Conservation (phyloP, 2,113 vertebrate species). For the Oenanthe melanoleuca region DNA sequence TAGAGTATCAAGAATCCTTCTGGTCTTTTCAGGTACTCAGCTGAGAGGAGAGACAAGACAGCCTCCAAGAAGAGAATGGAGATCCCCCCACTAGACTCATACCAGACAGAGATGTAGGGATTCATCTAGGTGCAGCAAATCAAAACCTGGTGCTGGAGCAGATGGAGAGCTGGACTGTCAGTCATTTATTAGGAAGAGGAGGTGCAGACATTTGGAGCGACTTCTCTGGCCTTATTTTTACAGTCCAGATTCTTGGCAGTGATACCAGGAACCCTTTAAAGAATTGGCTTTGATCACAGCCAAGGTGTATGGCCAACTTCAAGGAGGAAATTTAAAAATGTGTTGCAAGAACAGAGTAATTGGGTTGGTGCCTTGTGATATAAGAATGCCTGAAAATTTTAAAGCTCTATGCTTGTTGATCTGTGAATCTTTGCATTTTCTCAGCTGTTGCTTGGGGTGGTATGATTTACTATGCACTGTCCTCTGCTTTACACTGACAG, state of each 20-base stretch:
- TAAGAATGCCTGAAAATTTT: background rate
- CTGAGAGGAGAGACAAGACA: background rate
- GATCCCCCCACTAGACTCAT: background rate
- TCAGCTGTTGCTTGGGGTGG: background rate
- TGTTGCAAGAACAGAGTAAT: background rate
- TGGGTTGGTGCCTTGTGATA: constrained; percentile 39
- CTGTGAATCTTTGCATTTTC: background rate
- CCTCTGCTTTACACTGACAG: background rate
- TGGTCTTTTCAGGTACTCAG: background rate
- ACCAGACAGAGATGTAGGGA: background rate
- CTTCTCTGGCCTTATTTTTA: background rate
- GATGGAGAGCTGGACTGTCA: background rate
- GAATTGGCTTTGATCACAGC: background rate
- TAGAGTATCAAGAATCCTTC: background rate
- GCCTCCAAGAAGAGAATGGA: background rate
- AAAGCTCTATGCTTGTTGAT: background rate
- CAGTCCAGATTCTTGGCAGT: background rate
- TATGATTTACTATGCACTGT: background rate
- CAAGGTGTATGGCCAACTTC: background rate
- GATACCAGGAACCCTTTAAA: background rate
- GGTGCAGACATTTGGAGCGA: background rate
- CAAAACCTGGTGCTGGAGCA: background rate
- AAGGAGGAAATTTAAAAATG: background rate
- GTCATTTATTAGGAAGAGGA: background rate
- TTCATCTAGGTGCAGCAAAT: background rate